Evolutionary conservation across 2,113 vertebrate genomes (phyloP).

Genomic region (Callopanchax toddi): DNA sequence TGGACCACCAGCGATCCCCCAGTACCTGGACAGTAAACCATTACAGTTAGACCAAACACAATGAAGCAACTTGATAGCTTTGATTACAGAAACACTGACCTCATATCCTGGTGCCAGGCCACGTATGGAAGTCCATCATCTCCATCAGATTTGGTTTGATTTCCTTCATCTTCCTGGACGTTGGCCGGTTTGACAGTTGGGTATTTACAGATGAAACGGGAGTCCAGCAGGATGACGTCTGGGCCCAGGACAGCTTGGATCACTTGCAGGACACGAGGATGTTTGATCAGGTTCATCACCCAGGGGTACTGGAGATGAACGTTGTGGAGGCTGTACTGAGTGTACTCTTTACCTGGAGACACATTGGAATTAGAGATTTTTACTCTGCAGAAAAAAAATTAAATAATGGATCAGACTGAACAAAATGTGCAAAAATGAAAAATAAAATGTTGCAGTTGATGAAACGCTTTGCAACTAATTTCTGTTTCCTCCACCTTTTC

Average conservation of each 20-base stretch:
- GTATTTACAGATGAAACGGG: constrained; percentile 86
- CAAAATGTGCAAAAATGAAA: not conserved
- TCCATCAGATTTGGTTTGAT: not conserved
- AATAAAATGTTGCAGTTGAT: not conserved
- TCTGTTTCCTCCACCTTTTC: not conserved
- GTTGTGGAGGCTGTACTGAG: constrained; percentile 83
- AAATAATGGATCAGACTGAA: not conserved
- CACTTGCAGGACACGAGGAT: constrained; percentile 69
- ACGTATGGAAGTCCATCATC: constrained; percentile 70
- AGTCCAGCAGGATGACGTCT: constrained; percentile 81
- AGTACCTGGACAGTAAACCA: constrained; percentile 76
- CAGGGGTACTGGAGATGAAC: constrained; percentile 77
- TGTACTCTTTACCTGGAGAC: constrained; percentile 75
- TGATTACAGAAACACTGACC: constrained; percentile 41
- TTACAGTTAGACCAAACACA: constrained; percentile 10
- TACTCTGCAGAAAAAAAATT: not conserved
- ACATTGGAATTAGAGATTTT: not conserved
- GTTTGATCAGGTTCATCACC: constrained; percentile 76
- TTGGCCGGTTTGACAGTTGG: constrained; percentile 39
- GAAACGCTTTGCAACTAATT: not conserved
- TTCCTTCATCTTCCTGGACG: not conserved
- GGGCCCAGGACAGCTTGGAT: constrained; percentile 74
- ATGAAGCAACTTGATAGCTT: no score
- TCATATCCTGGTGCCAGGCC: constrained; percentile 86
- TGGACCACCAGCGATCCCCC: constrained; percentile 81